Base-by-base conservation (phyloP, 1,140 invertebrate species). In the Cydia pomonella region DNA sequence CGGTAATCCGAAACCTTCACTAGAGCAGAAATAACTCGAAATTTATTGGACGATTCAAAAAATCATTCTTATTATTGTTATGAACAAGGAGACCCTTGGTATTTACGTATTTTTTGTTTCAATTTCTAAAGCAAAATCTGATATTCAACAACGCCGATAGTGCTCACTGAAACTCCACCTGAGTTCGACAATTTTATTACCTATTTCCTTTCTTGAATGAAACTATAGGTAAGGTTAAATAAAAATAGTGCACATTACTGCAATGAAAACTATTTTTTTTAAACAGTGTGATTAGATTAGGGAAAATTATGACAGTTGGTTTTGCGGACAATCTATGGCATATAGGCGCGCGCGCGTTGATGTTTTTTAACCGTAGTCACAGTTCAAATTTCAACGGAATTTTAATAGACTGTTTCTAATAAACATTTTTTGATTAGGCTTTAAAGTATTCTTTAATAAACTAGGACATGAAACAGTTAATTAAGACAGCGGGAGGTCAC, bases 351-450 rank as follows among this genome's bases (percentile, higher is more conserved):
- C 50, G 50, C 53, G 53, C 53, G 53, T 59, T 59, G 53, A 59
- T 59, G 53, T 59, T 59, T 59, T 59, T 23, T 59, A 59, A 59
- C 53, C 21, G 53, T 23, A 59, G 53, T 59, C 53, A 23, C 21
- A 2, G 53, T 59, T 59, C 21, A 59, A 59, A 59, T 23, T 59
- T 59, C n/a, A n/a, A n/a, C 16, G 6, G 4, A 50, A 50, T 3
- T 50, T 7, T 50, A 5, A 50, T 50, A n/a, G 13, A 44, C n/a
- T n/a, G 12, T 50, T 50, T 50, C n/a, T 50, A 18, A 5, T 18
- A 50, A 2, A 59, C 53, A 59, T 7, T 18, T 21, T 53, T 18
- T 59, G 12, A 53, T 12, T 21, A 3, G 23, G 21, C 1, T 23
- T 7, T 59, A 23, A 18, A 23, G 21, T 38, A 12, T 41, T 69